phyloP scores from a whole-genome alignment of 2,113 vertebrate genomes.

The Sprattus sprattus region DNA sequence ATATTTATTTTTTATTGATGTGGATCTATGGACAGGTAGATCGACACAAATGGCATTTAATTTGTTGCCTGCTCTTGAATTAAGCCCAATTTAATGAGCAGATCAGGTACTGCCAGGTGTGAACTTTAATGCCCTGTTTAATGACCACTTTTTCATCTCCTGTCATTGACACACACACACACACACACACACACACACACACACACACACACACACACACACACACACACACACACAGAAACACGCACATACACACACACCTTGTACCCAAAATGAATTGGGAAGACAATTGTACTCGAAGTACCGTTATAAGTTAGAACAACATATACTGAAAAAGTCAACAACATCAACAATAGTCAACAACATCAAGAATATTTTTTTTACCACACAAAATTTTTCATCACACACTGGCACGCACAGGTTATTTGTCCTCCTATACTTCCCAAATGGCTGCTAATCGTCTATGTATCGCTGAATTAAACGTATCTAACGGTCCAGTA shows the following conservation, averaged over 20 bases:
- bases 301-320: too few species aligned
- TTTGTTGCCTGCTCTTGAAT: background rate
- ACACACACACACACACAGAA: background rate
- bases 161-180: background rate
- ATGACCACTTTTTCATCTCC: background rate
- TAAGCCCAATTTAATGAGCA: background rate
- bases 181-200: background rate
- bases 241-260: background rate
- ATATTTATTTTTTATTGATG: background rate
- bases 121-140: background rate
- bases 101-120: background rate
- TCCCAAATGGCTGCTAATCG: too few species aligned
- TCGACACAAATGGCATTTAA: background rate
- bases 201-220: constrained; percentile 7
- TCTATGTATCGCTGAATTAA: background rate
- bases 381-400: background rate
- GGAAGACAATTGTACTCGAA: too few species aligned
- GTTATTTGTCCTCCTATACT: background rate
- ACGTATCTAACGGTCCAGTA: background rate
- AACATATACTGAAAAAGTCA: too few species aligned
- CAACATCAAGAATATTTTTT: too few species aligned
- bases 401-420: background rate
- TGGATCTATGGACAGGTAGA: background rate
- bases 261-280: too few species aligned
- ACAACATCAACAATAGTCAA: too few species aligned